Evolutionary conservation across 2,113 vertebrate species (phyloP).

Genomic region (Neolamprologus devosi): DNA sequence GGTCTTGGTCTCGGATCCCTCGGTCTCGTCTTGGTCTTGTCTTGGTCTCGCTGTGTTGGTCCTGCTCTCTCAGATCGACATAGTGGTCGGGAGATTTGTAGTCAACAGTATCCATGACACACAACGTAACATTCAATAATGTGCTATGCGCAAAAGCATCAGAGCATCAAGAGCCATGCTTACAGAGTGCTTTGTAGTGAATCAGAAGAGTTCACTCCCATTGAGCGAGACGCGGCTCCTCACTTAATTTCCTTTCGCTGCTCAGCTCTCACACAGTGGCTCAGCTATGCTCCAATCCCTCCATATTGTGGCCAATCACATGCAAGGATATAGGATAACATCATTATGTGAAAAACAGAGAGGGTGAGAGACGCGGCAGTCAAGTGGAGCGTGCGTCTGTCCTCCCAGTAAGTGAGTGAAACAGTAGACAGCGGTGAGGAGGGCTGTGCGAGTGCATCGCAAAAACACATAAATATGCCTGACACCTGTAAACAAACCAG

Average conservation of each 20-base stretch:
- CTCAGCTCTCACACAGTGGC: background rate
- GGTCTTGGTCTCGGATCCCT: background rate
- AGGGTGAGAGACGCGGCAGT: accelerated
- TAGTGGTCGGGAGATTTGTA: background rate
- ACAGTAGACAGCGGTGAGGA: background rate
- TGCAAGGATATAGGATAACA: accelerated
- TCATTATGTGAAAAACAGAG: too few species aligned
- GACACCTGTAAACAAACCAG: background rate
- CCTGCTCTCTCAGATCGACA: background rate
- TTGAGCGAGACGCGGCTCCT: background rate
- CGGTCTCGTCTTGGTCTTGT: background rate
- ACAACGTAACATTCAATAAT: background rate
- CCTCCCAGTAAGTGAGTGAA: background rate
- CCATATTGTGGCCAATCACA: too few species aligned
- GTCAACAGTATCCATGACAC: background rate
- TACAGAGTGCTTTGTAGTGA: background rate
- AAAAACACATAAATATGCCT: background rate
- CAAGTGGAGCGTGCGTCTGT: accelerated
- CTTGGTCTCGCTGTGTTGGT: background rate
- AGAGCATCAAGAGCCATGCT: background rate
- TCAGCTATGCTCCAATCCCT: background rate
- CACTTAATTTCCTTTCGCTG: background rate
- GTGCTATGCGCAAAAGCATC: background rate
- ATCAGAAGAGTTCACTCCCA: background rate
- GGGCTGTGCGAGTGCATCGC: background rate